Evolutionary conservation across 2,888 invertebrate genomes (phyloP).

Genomic region (Boloria selene): DNA sequence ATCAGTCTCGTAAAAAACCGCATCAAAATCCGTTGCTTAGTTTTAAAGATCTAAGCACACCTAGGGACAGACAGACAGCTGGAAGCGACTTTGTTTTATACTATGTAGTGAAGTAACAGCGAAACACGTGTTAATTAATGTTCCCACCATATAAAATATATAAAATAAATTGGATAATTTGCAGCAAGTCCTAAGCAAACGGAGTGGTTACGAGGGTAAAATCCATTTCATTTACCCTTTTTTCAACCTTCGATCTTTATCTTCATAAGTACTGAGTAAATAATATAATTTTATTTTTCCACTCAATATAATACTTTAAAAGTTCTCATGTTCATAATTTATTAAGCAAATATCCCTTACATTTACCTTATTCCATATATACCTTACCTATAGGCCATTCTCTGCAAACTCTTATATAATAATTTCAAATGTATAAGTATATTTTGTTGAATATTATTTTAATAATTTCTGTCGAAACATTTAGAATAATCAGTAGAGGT

Average conservation of each 20-base stretch:
- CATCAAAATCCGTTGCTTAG: too few relatives aligned
- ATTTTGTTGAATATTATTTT: not conserved
- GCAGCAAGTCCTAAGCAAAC: conserved; percentile 24
- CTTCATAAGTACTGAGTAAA: conserved; percentile 22
- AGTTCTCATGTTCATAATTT: conserved; percentile 2
- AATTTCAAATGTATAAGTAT: not conserved
- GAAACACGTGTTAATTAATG: not conserved
- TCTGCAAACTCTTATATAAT: not conserved
- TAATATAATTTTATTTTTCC: conserved; percentile 25
- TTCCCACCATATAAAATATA: conserved; percentile 8
- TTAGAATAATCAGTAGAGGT: conserved; percentile 10
- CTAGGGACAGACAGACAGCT: too few relatives aligned
- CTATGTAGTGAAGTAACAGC: not conserved
- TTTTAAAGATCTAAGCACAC: too few relatives aligned
- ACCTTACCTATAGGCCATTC: too few relatives aligned
- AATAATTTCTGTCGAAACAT: not conserved
- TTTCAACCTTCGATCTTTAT: conserved; percentile 28
- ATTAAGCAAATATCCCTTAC: not conserved
- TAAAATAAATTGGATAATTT: conserved; percentile 23
- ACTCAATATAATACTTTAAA: conserved; percentile 18
- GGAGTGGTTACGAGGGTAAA: conserved; percentile 22
- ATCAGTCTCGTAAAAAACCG: too few relatives aligned
- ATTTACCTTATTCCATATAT: too few relatives aligned
- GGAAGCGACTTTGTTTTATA: not conserved
- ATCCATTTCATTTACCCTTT: conserved; percentile 25